Percentiles rank a stretch among this genome's conserved stretches.
Conservation (phyloP, 1,140 invertebrate genomes). For the Lepidotrigona ventralis region DNA sequence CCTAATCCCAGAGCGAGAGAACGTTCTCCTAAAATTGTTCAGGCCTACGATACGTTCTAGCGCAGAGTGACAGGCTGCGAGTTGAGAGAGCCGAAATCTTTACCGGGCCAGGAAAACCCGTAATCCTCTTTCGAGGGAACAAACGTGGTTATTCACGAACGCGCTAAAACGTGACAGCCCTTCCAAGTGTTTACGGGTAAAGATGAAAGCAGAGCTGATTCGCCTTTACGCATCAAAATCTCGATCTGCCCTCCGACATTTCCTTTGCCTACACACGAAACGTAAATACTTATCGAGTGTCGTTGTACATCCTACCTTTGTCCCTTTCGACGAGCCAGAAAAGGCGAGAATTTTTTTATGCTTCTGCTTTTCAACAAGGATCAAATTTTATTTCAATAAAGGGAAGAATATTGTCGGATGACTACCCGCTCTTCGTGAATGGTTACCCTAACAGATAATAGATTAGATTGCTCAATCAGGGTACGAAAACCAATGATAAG, state of each 20-base stretch:
- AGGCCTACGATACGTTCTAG: background rate
- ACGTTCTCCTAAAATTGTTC: background rate
- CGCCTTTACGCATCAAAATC: conserved; percentile 26
- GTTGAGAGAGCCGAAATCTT: conserved; percentile 32
- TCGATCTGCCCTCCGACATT: background rate
- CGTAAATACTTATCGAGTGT: background rate
- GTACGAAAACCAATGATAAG: no score
- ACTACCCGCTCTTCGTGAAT: no score
- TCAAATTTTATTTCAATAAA: no score
- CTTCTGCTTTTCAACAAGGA: background rate
- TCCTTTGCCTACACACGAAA: background rate
- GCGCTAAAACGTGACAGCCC: conserved; percentile 11
- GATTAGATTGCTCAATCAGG: no score
- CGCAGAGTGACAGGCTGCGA: conserved; percentile 19
- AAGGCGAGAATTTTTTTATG: background rate
- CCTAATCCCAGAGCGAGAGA: conserved; percentile 32
- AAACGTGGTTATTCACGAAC: conserved; percentile 37
- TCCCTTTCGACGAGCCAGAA: background rate
- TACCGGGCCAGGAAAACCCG: conserved; percentile 14
- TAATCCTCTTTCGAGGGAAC: conserved; percentile 47
- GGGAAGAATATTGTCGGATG: no score
- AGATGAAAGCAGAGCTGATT: conserved; percentile 29
- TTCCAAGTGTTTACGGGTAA: conserved; percentile 8
- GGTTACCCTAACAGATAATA: no score
- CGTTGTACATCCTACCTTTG: no score